These are phyloP conservation scores for Xyrauchen texanus DNA, from an alignment of 2,113 vertebrate species.

Conservation along the genomic window DNA sequence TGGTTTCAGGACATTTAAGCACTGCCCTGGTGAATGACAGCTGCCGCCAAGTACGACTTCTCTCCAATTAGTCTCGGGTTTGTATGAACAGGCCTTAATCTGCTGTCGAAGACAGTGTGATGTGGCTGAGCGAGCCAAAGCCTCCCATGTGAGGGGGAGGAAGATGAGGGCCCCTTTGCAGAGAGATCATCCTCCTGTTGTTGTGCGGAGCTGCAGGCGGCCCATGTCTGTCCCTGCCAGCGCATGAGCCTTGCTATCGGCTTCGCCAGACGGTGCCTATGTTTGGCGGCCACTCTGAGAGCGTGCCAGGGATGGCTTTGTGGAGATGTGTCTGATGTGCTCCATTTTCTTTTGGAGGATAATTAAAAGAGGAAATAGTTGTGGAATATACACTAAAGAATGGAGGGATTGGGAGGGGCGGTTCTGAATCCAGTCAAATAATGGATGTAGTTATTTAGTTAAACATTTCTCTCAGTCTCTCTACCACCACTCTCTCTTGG, in stretches of 20 bases:
- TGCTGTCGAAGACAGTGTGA: conserved; percentile 70
- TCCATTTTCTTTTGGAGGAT: conserved; percentile 74
- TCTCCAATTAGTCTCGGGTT: conserved; percentile 46
- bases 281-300: conserved; percentile 67
- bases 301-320: conserved; percentile 65
- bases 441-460: conserved; percentile 75
- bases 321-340: conserved; percentile 75
- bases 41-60: background rate
- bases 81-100: conserved; percentile 68
- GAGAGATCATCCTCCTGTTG: conserved; percentile 74
- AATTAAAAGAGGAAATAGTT: conserved; percentile 80
- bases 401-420: conserved; percentile 48
- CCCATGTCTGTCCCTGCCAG: conserved; percentile 70
- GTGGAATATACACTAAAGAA: conserved; percentile 68
- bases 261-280: conserved; percentile 67
- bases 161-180: conserved; percentile 68
- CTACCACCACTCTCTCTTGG: background rate
- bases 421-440: conserved; percentile 53
- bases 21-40: conserved; percentile 12
- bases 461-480: conserved; percentile 27
- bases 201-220: conserved; percentile 72
- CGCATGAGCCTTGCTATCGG: conserved; percentile 67
- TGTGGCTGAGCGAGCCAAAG: conserved; percentile 66
- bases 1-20: conserved; percentile 60
- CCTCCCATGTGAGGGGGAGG: conserved; percentile 58